phyloP scores from a whole-genome alignment of 2,113 vertebrate genomes.

The Okapia johnstoni region DNA sequence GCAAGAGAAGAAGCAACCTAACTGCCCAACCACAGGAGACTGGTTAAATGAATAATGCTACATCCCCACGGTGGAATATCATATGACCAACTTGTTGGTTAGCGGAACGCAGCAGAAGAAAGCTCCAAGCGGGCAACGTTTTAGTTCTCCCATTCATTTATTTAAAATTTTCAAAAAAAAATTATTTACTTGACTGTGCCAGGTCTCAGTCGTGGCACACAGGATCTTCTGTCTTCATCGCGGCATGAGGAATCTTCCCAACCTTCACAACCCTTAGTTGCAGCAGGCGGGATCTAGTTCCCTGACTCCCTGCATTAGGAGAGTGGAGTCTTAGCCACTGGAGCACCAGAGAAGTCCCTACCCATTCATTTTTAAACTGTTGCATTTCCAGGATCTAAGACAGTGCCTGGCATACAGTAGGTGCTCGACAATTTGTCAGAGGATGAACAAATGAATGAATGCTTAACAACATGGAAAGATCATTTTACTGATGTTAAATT shows the following conservation, averaged over 20 bases:
- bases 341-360: not conserved
- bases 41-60: accelerated
- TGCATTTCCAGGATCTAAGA: not conserved
- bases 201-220: not conserved
- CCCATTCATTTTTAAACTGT: not conserved
- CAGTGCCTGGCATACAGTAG: not conserved
- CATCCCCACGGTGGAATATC: accelerated
- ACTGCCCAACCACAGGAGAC: not conserved
- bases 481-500: not conserved
- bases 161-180: not conserved
- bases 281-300: not conserved
- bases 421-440: not conserved
- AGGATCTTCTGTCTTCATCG: not conserved
- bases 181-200: not conserved
- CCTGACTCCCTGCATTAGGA: not conserved
- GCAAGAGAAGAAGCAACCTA: not conserved
- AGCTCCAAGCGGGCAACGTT: no score
- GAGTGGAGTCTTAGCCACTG: not conserved
- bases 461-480: not conserved
- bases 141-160: not conserved
- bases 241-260: not conserved
- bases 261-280: not conserved
- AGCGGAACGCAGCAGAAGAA: not conserved
- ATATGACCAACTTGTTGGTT: accelerated
- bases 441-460: not conserved